Percentiles rank a stretch among this genome's conserved stretches.
Evolutionary conservation across 2,113 vertebrate species (phyloP).

Genomic region (Hiodon alosoides): DNA sequence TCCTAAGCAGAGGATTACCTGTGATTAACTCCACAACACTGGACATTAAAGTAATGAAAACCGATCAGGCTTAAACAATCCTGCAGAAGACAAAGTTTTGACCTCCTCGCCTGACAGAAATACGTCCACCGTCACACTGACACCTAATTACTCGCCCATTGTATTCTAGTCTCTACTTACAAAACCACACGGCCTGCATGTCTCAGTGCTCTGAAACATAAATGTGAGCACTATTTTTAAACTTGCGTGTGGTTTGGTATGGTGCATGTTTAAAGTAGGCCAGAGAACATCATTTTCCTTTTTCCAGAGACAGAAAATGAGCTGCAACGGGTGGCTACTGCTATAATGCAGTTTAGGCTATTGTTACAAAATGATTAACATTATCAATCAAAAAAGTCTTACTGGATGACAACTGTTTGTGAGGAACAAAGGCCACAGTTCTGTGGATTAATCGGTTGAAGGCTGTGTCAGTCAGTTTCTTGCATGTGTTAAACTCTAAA

Average conservation of each 20-base stretch:
- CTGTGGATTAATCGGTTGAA: background rate
- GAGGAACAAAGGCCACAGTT: background rate
- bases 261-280: conserved; percentile 14
- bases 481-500: too few species aligned
- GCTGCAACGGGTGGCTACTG: too few species aligned
- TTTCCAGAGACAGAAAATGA: background rate
- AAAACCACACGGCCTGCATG: background rate
- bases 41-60: background rate
- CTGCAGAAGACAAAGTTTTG: background rate
- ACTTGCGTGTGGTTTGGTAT: background rate
- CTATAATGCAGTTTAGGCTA: too few species aligned
- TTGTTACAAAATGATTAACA: background rate
- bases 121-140: background rate
- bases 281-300: background rate
- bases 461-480: background rate
- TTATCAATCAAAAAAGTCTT: background rate
- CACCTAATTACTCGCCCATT: conserved; percentile 6
- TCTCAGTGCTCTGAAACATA: conserved; percentile 4
- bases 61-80: background rate
- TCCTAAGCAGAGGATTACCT: conserved; percentile 10
- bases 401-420: background rate
- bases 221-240: conserved; percentile 1
- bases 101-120: background rate
- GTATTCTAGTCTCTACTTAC: background rate
- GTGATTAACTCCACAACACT: conserved; percentile 8